A percentile compares a stretch with the other conserved stretches of the same genome.
Evolutionary conservation across 2,797 vertebrate species (phyloP).

Genomic region (Peromyscus nudipes): DNA sequence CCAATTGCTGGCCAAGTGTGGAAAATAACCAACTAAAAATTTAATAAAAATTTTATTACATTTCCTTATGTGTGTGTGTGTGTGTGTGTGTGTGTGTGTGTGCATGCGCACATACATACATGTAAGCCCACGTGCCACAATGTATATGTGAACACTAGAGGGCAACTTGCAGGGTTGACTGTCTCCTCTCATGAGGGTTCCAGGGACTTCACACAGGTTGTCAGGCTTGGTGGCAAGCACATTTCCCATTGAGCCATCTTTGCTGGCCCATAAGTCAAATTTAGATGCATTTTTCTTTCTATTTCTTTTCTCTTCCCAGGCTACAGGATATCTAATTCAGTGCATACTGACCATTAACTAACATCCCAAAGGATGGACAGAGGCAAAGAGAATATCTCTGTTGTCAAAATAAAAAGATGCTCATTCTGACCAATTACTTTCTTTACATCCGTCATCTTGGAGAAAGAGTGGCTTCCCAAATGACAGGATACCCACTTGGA

Average conservation of each 20-base stretch:
- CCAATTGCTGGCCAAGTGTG: conserved; percentile 62
- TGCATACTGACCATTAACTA: conserved; percentile 67
- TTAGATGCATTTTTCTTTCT: conserved; percentile 70
- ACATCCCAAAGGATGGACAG: conserved; percentile 39
- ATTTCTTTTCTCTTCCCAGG: conserved; percentile 27
- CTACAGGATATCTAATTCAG: conserved; percentile 65
- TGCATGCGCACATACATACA: too few relatives aligned
- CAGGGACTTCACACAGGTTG: neutral
- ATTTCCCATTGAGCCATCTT: neutral
- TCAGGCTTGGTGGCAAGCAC: neutral
- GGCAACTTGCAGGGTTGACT: neutral
- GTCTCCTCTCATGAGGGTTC: neutral
- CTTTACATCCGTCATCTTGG: conserved; percentile 68
- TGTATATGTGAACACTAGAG: neutral
- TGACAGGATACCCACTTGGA: conserved; percentile 55
- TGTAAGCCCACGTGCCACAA: neutral
- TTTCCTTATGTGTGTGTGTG: neutral
- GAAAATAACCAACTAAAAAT: conserved; percentile 61
- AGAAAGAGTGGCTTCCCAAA: conserved; percentile 66
- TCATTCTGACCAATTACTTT: conserved; percentile 72
- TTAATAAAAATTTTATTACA: neutral
- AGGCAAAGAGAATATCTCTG: conserved; percentile 31
- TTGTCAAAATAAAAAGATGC: conserved; percentile 58
- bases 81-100: fast-evolving
- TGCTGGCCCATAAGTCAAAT: conserved; percentile 57